A percentile compares a stretch with the other conserved stretches of the same genome.
Evolutionary conservation across 2,113 vertebrate species (phyloP).

Genomic region (Talpa occidentalis): DNA sequence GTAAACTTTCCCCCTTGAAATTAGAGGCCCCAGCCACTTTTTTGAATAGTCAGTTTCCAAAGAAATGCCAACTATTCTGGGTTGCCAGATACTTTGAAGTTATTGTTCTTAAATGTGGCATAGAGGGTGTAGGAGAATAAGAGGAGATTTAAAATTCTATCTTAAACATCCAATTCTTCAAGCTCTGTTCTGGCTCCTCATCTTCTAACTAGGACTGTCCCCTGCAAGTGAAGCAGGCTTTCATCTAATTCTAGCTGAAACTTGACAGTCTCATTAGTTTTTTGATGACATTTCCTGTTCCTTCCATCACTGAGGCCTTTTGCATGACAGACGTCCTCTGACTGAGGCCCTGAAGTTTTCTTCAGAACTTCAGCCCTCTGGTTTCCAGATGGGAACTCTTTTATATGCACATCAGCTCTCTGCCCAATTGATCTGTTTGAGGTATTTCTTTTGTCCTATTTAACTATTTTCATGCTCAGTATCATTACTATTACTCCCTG

Average conservation of each 20-base stretch:
- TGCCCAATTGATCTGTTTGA: conserved; percentile 63
- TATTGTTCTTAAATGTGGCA: conserved; percentile 59
- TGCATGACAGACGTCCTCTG: conserved; percentile 66
- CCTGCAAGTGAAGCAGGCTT: conserved; percentile 69
- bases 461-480: conserved; percentile 63
- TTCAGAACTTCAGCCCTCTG: conserved; percentile 73
- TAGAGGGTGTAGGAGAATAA: conserved; percentile 49
- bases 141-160: conserved; percentile 67
- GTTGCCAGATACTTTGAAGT: conserved; percentile 64
- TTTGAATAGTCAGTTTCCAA: conserved; percentile 51
- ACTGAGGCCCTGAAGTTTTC: conserved; percentile 67
- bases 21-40: not conserved
- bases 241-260: conserved; percentile 76
- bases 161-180: conserved; percentile 62
- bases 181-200: conserved; percentile 61
- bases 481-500: conserved; percentile 26
- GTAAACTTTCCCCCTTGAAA: conserved; percentile 32
- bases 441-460: conserved; percentile 68
- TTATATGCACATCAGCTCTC: conserved; percentile 72
- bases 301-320: conserved; percentile 49
- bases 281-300: conserved; percentile 70
- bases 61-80: conserved; percentile 49
- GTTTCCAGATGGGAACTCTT: conserved; percentile 75
- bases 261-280: conserved; percentile 73
- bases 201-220: conserved; percentile 63